Percentiles rank a stretch among this genome's conserved stretches.
Conservation (phyloP, 2,888 invertebrate genomes). For the Lepidocyrtinus sp. region DNA sequence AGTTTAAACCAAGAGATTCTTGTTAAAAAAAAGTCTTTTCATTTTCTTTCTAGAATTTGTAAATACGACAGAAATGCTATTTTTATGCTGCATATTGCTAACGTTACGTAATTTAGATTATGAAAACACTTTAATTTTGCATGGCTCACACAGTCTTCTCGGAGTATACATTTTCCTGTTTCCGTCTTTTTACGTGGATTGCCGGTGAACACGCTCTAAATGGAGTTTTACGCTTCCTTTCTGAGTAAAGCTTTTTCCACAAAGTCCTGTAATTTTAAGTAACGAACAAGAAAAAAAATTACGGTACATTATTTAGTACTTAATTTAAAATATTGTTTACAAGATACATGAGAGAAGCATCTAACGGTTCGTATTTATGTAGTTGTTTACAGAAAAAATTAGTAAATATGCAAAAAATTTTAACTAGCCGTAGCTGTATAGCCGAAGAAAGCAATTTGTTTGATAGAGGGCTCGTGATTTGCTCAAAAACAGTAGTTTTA, state of each 20-base stretch:
- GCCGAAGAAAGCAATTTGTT: too few relatives aligned
- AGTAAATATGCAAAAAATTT: neutral
- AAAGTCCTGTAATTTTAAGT: constrained; percentile 21
- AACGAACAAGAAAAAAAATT: neutral
- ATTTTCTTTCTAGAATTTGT: constrained; percentile 3
- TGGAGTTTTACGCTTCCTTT: constrained; percentile 61
- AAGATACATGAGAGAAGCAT: neutral
- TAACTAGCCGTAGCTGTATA: neutral
- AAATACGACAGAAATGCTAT: constrained; percentile 10
- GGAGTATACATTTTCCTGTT: constrained; percentile 6
- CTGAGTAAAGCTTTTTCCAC: constrained; percentile 58
- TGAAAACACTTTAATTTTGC: constrained; percentile 12
- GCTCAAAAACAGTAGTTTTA: too few relatives aligned
- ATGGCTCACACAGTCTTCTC: constrained; percentile 21
- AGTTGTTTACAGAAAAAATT: neutral
- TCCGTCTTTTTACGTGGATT: constrained; percentile 29
- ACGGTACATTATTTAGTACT: neutral
- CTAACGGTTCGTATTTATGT: constrained; percentile 6
- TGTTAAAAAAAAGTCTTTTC: constrained; percentile 9
- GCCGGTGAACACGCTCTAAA: constrained; percentile 56
- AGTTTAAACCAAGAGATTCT: neutral
- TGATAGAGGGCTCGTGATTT: too few relatives aligned
- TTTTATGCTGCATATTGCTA: neutral
- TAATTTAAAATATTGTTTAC: too few relatives aligned
- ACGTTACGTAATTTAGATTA: neutral